phyloP scores from a whole-genome alignment of 2,113 vertebrate genomes.

The Sylvilagus bachmani region DNA sequence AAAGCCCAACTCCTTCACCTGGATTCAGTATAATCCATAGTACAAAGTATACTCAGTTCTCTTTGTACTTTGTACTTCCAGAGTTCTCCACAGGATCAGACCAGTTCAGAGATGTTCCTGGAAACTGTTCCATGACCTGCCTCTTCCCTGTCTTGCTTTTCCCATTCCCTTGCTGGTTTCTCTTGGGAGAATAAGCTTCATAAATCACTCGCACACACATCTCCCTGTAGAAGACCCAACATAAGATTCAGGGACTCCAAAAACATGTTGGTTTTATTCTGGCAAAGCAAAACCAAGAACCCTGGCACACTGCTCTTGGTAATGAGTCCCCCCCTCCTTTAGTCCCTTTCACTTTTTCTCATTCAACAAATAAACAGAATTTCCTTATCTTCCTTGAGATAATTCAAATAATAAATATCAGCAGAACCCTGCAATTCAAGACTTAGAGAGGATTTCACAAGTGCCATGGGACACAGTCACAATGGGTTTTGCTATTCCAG shows the following conservation, averaged over 20 bases:
- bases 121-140: background rate
- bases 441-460: constrained; percentile 68
- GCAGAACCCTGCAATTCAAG: constrained; percentile 69
- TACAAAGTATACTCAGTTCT: no score
- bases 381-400: constrained; percentile 67
- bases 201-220: background rate
- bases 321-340: background rate
- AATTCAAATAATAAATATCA: constrained; percentile 76
- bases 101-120: background rate
- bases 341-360: constrained; percentile 60
- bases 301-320: constrained; percentile 16
- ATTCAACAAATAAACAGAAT: constrained; percentile 65
- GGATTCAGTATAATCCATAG: background rate
- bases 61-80: background rate
- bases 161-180: background rate
- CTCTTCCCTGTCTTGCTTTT: background rate
- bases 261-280: background rate
- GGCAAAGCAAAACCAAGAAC: constrained; percentile 37
- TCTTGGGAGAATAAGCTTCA: background rate
- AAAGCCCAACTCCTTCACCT: background rate
- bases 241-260: constrained; percentile 19
- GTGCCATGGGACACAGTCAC: constrained; percentile 3
- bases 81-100: background rate
- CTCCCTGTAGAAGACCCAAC: background rate
- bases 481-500: constrained; percentile 63